Evolutionary conservation across 1,140 invertebrate genomes (phyloP), one percentile per base, ranked within the genome.

Genomic region (Trichonephila clavata): DNA sequence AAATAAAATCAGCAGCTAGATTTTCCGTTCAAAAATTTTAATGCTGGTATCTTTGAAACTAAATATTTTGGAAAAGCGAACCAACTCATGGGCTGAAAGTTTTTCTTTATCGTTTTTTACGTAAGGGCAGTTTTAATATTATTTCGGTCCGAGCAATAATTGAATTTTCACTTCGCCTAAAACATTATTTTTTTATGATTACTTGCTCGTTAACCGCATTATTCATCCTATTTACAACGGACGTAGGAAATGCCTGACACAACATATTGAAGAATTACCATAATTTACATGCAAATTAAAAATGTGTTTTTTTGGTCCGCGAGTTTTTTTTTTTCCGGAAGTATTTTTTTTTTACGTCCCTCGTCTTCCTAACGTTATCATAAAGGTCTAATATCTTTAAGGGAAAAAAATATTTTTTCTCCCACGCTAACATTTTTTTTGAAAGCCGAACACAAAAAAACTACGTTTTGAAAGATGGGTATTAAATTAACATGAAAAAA

Each of bases 251-350:
- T 86, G 43, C 83, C 61, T 21, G 8, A 84, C 59, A 84, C 18
- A 50, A 43, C 60, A 63, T 77, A 92, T 92, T 92, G 90, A 92
- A 50, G 90, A 92, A 92, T 83, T 50, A 81, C 80, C n/a, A 50
- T 84, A 92, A 92, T 92, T 92, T 86, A 83, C 90, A 92, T 92
- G 63, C 90, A 92, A 92, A 92, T 92, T 92, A 83, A 92, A 92
- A 92, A 92, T 57, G 27, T 63, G 57, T 86, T 86, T 92, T 90
- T 92, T 92, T 83, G 61, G 0, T n/a, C 8, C 21, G 14, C 89
- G 21, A 8, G 1, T 10, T n/a, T 4, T 13, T 13, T 68, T 68
- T 63, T 68, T 68, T 68, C 24, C 63, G n/a, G 21, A 20, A 65
- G 20, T 16, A 60, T 80, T 80, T 61, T 68, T 57, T n/a, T 71